Conservation (phyloP, 2,888 invertebrate genomes). For the Xestia sexstrigata region DNA sequence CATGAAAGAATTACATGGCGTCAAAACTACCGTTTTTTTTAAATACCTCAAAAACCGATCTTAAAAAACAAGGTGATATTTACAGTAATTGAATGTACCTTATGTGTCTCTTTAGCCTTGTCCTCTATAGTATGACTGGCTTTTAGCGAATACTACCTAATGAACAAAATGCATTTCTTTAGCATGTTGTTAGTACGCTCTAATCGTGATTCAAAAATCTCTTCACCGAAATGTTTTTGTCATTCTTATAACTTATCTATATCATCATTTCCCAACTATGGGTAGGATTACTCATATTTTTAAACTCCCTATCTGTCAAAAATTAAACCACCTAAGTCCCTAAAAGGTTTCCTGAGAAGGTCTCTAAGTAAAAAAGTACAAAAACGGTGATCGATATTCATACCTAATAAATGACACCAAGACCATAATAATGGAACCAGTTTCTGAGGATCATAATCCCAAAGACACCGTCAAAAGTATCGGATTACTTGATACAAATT, state of each 20-base stretch:
- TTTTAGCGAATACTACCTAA: constrained; percentile 54
- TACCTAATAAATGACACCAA: constrained; percentile 46
- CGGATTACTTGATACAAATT: constrained; percentile 47
- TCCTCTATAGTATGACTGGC: constrained; percentile 1
- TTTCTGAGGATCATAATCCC: constrained; percentile 57
- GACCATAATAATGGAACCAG: constrained; percentile 59
- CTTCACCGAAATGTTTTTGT: not conserved
- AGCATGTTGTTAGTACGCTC: constrained; percentile 24
- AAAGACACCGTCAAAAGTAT: constrained; percentile 63
- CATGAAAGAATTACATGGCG: too few species aligned
- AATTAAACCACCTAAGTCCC: not conserved
- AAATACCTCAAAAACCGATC: not conserved
- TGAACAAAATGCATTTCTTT: constrained; percentile 21
- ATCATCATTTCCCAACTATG: not conserved
- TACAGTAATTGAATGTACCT: not conserved
- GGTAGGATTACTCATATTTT: not conserved
- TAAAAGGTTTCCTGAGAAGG: not conserved
- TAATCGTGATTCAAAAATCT: constrained; percentile 32
- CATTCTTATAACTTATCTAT: not conserved
- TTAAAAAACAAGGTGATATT: not conserved
- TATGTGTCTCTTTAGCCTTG: not conserved
- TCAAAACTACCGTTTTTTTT: too few species aligned
- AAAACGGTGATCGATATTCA: constrained; percentile 30
- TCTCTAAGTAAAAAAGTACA: not conserved
- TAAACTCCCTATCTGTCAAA: not conserved